Conservation (phyloP, 2,797 vertebrate species). For the Natrix natrix region DNA sequence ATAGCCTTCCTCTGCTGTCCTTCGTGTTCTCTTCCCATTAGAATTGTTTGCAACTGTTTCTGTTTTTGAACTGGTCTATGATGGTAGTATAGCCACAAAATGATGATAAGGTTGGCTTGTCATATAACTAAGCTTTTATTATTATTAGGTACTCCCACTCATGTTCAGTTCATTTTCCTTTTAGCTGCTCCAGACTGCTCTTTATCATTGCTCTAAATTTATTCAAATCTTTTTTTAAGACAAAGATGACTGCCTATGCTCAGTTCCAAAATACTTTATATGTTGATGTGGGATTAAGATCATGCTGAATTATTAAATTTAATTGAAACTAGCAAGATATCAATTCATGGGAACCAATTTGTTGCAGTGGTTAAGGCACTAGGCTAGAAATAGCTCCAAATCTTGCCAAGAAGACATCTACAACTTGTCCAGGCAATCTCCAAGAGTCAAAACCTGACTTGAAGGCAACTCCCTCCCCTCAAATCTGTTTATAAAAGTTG, state of each 20-base stretch:
- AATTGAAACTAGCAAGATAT: background rate
- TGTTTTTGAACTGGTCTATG: background rate
- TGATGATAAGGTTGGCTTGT: background rate
- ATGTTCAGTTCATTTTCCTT: background rate
- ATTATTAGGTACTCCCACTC: background rate
- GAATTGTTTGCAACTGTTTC: background rate
- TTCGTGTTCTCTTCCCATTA: background rate
- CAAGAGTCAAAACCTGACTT: background rate
- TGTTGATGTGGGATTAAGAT: background rate
- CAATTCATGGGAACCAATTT: background rate
- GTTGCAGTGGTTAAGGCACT: background rate
- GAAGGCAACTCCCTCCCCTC: background rate
- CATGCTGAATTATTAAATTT: background rate
- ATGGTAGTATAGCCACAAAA: background rate
- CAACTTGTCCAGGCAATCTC: background rate
- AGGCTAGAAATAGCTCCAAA: background rate
- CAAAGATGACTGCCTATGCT: background rate
- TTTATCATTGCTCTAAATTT: background rate
- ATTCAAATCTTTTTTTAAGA: background rate
- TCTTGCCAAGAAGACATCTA: background rate
- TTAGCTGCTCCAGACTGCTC: background rate
- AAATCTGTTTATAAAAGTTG: background rate
- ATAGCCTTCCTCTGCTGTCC: background rate
- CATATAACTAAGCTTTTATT: background rate
- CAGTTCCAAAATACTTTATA: background rate